A percentile compares a stretch with the other conserved stretches of the same genome.
Evolutionary conservation across 2,113 vertebrate species (phyloP).

Genomic region (Python bivittatus): DNA sequence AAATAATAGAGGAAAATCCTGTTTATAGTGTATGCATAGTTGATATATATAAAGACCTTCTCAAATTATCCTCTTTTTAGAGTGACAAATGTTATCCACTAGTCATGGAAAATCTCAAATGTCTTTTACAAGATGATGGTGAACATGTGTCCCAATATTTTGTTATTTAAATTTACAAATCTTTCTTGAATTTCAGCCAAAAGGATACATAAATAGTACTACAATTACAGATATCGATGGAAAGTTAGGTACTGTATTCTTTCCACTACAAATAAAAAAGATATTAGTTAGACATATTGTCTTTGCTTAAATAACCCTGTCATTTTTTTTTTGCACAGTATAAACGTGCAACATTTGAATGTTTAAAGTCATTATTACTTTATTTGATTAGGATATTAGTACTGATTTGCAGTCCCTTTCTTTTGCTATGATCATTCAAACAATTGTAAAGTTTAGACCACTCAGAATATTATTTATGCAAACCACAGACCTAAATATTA

Average conservation of each 20-base stretch:
- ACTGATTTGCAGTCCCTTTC: neutral
- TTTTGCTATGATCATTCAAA: slow-evolving; percentile 11
- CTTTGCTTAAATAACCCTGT: neutral
- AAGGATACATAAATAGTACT: neutral
- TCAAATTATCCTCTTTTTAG: neutral
- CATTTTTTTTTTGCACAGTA: neutral
- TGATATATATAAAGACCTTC: neutral
- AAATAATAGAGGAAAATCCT: slow-evolving; percentile 39
- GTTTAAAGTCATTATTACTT: slow-evolving; percentile 45
- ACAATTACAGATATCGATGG: neutral
- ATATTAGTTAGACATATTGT: neutral
- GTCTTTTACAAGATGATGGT: neutral
- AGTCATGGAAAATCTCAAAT: neutral
- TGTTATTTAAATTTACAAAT: neutral
- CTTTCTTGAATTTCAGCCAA: neutral
- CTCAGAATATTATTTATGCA: neutral
- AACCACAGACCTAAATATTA: neutral
- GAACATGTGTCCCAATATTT: neutral
- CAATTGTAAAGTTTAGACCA: neutral
- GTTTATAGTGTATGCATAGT: neutral
- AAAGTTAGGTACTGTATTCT: neutral
- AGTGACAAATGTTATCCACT: neutral
- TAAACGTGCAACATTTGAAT: neutral
- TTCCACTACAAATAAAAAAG: neutral
- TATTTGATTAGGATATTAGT: neutral